Conservation (phyloP, 2,113 vertebrate genomes). For the Eubucco bourcierii region DNA sequence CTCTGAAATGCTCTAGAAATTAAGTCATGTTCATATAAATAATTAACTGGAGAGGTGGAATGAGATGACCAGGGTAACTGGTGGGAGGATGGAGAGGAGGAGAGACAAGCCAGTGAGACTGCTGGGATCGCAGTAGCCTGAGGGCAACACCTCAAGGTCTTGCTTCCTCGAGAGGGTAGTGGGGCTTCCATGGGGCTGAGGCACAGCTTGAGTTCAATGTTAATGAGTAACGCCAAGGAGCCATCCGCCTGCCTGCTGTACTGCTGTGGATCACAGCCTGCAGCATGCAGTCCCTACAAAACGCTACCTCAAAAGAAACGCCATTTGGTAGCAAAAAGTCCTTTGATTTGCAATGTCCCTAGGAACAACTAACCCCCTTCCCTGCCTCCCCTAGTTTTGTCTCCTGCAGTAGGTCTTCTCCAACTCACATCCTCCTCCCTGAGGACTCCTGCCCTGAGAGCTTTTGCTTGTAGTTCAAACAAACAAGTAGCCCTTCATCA, state of each 20-base stretch:
- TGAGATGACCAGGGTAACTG: not conserved
- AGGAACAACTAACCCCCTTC: not conserved
- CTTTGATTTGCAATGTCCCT: not conserved
- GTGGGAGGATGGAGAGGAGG: not conserved
- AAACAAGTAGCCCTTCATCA: slow-evolving; percentile 6
- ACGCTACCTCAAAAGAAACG: not conserved
- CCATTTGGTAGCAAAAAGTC: not conserved
- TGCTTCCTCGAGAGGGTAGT: not conserved
- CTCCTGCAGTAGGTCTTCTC: not conserved
- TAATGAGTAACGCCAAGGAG: not conserved
- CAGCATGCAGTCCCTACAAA: not conserved
- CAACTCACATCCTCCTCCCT: not conserved
- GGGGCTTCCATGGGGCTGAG: not conserved
- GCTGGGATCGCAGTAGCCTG: rapidly evolving
- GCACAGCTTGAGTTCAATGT: not conserved
- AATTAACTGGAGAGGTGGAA: not conserved
- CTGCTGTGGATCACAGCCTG: rapidly evolving
- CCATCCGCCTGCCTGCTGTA: not conserved
- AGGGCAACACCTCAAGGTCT: not conserved
- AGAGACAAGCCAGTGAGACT: not conserved
- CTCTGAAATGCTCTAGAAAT: not conserved
- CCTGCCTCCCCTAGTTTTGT: not conserved
- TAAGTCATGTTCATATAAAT: not conserved
- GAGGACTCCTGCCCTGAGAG: not conserved
- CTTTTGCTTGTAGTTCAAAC: not conserved